Conservation (phyloP, 64 coral and sea anemone species). For the Dendronephthya gigantea region DNA sequence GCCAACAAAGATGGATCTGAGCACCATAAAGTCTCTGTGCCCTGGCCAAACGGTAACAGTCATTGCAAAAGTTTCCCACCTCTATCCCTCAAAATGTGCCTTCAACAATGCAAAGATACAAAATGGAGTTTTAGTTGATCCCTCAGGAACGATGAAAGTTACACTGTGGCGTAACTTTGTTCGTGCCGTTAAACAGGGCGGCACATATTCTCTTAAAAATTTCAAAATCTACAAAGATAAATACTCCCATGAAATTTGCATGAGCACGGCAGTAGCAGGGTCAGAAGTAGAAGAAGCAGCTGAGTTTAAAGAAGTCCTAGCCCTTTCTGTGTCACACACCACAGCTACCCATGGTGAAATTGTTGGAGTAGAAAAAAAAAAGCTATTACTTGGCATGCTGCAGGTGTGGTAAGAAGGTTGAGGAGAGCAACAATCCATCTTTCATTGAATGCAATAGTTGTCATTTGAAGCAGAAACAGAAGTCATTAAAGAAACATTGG, state of each 20-base stretch:
- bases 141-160: slow-evolving; percentile 40
- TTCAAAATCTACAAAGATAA: slow-evolving; percentile 40
- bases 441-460: neutral
- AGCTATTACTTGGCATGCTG: neutral
- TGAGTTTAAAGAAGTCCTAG: too few relatives aligned
- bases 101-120: neutral
- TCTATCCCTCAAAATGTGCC: neutral
- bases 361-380: neutral
- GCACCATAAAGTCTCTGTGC: neutral
- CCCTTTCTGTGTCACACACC: too few relatives aligned
- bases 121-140: slow-evolving; percentile 32
- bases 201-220: slow-evolving; percentile 45
- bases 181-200: slow-evolving; percentile 38
- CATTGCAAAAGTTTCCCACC: neutral
- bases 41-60: neutral
- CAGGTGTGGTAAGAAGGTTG: neutral
- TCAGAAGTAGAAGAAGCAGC: neutral
- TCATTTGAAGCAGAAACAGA: slow-evolving; percentile 8
- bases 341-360: slow-evolving; percentile 1
- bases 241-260: neutral
- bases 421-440: neutral
- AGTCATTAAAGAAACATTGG: neutral
- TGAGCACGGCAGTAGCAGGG: neutral
- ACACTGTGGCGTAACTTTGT: slow-evolving; percentile 47
- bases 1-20: neutral